Conservation (phyloP, 2,888 invertebrate species). For the Drosophila mimica region DNA sequence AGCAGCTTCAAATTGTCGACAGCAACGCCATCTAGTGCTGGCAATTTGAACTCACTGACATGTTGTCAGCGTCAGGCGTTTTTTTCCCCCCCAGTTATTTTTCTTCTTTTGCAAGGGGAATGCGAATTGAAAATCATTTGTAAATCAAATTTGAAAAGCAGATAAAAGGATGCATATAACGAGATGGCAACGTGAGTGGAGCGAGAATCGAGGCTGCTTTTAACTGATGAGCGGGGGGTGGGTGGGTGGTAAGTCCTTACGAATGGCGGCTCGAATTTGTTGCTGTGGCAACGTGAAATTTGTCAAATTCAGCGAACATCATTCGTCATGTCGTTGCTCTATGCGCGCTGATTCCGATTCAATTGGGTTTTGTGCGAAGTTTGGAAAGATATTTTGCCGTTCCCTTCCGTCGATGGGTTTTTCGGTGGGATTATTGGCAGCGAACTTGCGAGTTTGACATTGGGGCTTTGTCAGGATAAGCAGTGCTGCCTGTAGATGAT, state of each 20-base stretch:
- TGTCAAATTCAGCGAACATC: conserved; percentile 69
- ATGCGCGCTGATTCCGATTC: conserved; percentile 46
- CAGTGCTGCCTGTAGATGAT: conserved; percentile 25
- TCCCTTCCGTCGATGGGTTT: neutral
- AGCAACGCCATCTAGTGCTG: conserved; percentile 35
- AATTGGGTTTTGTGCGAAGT: conserved; percentile 36
- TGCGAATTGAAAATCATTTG: conserved; percentile 70
- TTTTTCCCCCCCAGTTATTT: neutral
- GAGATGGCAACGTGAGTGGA: conserved; percentile 21
- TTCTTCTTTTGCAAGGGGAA: conserved; percentile 11
- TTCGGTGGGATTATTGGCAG: conserved; percentile 53
- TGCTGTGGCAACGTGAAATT: conserved; percentile 51
- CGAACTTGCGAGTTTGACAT: conserved; percentile 47
- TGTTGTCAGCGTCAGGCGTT: conserved; percentile 37
- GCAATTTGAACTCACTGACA: conserved; percentile 41
- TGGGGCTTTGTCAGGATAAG: conserved; percentile 45
- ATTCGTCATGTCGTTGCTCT: conserved; percentile 62
- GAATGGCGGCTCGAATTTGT: conserved; percentile 37
- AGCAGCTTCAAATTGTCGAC: conserved; percentile 4
- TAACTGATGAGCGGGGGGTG: neutral
- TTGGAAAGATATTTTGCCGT: conserved; percentile 14
- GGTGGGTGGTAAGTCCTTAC: neutral
- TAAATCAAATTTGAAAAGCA: conserved; percentile 66
- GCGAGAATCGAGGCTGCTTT: conserved; percentile 17
- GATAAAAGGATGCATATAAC: conserved; percentile 56